A percentile compares a stretch with the other conserved stretches of the same genome.
phyloP scores from a whole-genome alignment of 2,113 vertebrate species.

The Apus apus region DNA sequence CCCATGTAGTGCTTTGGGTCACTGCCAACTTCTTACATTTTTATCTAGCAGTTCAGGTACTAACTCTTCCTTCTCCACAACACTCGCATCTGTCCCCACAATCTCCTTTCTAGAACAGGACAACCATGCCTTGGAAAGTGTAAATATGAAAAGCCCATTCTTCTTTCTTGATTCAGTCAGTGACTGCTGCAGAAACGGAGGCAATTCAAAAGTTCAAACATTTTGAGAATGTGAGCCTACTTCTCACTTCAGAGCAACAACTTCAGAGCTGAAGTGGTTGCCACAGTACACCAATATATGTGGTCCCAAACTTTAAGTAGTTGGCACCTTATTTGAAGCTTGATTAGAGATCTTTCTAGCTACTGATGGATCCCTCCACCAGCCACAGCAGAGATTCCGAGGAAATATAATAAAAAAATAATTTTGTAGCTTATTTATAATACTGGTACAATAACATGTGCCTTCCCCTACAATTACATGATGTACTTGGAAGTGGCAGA shows the following conservation, averaged over 20 bases:
- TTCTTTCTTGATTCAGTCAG: background rate
- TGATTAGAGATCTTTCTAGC: background rate
- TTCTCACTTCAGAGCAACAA: background rate
- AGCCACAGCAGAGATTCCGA: background rate
- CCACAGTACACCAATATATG: background rate
- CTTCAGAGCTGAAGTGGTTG: background rate
- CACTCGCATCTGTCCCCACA: background rate
- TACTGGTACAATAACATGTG: background rate
- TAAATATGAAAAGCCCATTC: background rate
- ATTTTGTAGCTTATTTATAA: background rate
- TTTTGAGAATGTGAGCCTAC: background rate
- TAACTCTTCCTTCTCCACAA: background rate
- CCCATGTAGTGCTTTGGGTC: background rate
- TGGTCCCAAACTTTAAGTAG: background rate
- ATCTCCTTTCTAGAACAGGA: background rate
- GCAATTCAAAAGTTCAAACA: background rate
- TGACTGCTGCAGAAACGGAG: background rate
- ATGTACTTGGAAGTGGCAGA: background rate
- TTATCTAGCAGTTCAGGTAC: background rate
- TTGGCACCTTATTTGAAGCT: background rate
- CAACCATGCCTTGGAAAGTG: background rate
- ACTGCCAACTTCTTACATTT: background rate
- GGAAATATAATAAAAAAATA: background rate
- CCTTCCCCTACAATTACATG: background rate
- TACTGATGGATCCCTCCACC: background rate